Evolutionary conservation across 1,140 invertebrate genomes (phyloP).

Genomic region (Brachionus calyciflorus): DNA sequence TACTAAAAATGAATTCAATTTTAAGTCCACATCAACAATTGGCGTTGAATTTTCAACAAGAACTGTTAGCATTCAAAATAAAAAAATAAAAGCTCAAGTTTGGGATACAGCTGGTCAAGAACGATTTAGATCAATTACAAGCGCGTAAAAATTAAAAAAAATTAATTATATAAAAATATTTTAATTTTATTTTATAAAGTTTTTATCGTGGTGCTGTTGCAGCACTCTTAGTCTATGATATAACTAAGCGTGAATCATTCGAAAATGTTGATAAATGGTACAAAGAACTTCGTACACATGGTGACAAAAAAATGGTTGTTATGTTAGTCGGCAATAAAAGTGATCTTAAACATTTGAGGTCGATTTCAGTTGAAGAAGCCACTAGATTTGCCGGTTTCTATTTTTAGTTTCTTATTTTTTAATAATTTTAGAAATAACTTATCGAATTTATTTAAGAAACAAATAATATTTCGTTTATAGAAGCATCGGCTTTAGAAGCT

Average conservation of each 20-base stretch:
- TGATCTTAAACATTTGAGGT: conserved; percentile 47
- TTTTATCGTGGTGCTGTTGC: conserved; percentile 76
- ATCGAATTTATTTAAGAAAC: conserved; percentile 69
- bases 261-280: conserved; percentile 98
- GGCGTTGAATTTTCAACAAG: conserved; percentile 95
- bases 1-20: conserved; percentile 99
- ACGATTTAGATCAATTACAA: conserved; percentile 87
- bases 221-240: conserved; percentile 84
- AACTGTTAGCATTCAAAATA: conserved; percentile 59
- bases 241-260: conserved; percentile 95
- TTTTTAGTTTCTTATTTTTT: too few relatives aligned
- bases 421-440: background rate
- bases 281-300: conserved; percentile 93
- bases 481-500: conserved; percentile 98
- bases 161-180: too few relatives aligned
- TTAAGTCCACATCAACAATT: conserved; percentile 99
- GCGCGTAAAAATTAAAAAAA: conserved; percentile 83
- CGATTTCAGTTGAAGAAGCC: conserved; percentile 44
- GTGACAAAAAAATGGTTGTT: conserved; percentile 98
- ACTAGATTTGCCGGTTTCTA: conserved; percentile 47
- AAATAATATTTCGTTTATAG: conserved; percentile 96
- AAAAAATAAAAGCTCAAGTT: conserved; percentile 75
- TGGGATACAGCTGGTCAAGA: conserved; percentile 99
- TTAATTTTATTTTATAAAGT: conserved; percentile 48
- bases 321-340: conserved; percentile 74